A percentile compares a stretch with the other conserved stretches of the same genome.
Conservation (phyloP, 2,113 vertebrate species). For the Numida meleagris region DNA sequence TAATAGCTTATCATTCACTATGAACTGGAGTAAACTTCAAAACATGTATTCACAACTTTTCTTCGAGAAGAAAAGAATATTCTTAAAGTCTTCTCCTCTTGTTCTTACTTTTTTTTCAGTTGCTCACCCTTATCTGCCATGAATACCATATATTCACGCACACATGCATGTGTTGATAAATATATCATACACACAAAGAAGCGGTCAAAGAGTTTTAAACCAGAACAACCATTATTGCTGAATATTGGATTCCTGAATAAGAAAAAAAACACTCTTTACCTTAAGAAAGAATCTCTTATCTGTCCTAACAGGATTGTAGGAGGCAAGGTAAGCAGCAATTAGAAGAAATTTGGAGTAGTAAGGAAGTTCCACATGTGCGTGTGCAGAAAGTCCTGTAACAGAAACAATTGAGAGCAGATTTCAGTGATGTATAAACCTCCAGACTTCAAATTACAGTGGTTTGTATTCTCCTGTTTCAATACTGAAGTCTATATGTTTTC, state of each 20-base stretch:
- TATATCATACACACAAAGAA: not conserved
- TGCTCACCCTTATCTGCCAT: not conserved
- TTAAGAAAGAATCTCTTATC: constrained; percentile 98
- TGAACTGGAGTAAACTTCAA: not conserved
- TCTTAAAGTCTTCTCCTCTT: not conserved
- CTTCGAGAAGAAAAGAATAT: not conserved
- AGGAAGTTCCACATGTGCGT: constrained; percentile 93
- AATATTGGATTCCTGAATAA: not conserved
- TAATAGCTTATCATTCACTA: not conserved
- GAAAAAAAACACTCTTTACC: constrained; percentile 73
- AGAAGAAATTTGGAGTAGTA: constrained; percentile 98
- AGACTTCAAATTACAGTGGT: not conserved
- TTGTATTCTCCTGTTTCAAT: not conserved
- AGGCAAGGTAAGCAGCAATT: constrained; percentile 95
- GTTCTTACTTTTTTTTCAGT: not conserved
- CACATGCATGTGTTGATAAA: not conserved
- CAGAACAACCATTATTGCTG: not conserved
- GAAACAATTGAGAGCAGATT: not conserved
- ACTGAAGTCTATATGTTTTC: not conserved
- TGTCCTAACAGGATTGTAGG: constrained; percentile 95
- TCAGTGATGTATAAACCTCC: not conserved
- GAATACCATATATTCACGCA: not conserved
- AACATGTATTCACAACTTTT: not conserved
- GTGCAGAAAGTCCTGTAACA: constrained; percentile 88
- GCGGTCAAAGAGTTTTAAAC: not conserved